Percentiles rank a stretch among this genome's conserved stretches.
phyloP scores from a whole-genome alignment of 2,797 vertebrate genomes.

The Buphagus erythrorhynchus region DNA sequence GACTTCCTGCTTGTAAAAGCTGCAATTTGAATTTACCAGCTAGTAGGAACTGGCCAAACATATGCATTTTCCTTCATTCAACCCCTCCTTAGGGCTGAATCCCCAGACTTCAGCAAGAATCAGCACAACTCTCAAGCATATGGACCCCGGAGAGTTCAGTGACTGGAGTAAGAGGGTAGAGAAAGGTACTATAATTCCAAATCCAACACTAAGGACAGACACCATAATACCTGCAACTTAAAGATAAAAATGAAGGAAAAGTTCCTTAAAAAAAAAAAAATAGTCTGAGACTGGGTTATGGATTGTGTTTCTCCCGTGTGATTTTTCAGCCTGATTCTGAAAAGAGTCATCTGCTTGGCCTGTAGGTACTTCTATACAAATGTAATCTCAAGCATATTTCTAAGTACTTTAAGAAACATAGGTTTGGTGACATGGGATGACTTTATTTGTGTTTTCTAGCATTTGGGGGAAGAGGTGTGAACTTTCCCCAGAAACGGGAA shows the following conservation, averaged over 20 bases:
- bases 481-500: neutral
- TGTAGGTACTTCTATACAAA: fast-evolving
- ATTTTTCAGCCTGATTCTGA: neutral
- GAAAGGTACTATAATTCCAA: neutral
- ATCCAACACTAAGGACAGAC: neutral
- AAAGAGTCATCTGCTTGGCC: neutral
- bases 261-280: neutral
- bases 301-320: neutral
- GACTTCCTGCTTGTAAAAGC: neutral
- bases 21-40: neutral
- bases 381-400: neutral
- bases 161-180: neutral
- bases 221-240: neutral
- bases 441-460: neutral
- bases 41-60: neutral
- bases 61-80: neutral
- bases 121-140: neutral
- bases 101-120: neutral
- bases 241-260: neutral
- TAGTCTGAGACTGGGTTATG: neutral
- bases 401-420: neutral
- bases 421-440: neutral
- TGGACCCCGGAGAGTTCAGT: neutral
- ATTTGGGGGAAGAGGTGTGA: neutral
- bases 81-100: neutral